phyloP scores from a whole-genome alignment of 2,797 vertebrate genomes.

The Sebastes hopkinsi region DNA sequence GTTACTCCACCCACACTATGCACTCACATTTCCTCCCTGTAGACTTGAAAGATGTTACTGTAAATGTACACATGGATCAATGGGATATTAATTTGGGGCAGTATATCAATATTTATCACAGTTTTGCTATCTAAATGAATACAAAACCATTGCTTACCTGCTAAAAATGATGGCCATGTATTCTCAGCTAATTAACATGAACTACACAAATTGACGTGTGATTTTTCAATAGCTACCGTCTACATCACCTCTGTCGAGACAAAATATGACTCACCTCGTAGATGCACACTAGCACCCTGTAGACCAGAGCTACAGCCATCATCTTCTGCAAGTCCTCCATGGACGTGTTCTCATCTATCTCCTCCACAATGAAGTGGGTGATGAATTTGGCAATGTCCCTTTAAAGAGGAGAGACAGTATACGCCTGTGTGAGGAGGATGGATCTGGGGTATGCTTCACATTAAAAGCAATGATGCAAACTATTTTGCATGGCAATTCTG shows the following conservation, averaged over 20 bases:
- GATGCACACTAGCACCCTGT: conserved; percentile 93
- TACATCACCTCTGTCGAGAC: neutral
- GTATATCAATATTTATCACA: neutral
- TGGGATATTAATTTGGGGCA: neutral
- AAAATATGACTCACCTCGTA: conserved; percentile 88
- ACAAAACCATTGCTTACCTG: neutral
- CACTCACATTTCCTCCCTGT: neutral
- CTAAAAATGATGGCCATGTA: neutral
- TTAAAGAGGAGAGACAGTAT: conserved; percentile 48
- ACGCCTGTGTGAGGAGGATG: neutral
- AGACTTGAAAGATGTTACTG: neutral
- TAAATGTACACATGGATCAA: neutral
- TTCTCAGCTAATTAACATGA: neutral
- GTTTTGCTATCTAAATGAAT: neutral
- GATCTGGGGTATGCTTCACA: neutral
- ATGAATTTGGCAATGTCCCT: conserved; percentile 96
- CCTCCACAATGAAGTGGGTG: conserved; percentile 96
- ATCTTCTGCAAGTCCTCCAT: conserved; percentile 98
- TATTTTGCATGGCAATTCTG: neutral
- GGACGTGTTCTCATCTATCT: conserved; percentile 96
- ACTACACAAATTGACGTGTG: neutral
- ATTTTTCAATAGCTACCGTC: neutral
- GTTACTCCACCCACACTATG: neutral
- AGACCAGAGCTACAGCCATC: conserved; percentile 94
- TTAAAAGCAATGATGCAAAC: neutral